Conservation (phyloP, 2,888 invertebrate species). For the Venustoraphidia nigricollis region DNA sequence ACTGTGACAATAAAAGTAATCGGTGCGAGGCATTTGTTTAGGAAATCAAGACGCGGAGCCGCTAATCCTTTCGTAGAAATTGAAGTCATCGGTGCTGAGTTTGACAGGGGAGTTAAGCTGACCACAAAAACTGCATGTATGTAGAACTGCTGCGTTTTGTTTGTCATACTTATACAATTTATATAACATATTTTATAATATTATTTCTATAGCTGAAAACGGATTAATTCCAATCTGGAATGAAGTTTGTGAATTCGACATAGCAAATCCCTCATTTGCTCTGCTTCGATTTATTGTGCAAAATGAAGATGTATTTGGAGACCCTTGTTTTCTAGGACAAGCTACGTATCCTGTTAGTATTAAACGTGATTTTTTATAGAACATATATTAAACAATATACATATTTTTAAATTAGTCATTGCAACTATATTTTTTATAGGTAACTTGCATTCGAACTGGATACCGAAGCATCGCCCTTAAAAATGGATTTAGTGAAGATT, state of each 20-base stretch:
- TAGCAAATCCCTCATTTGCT: slow-evolving; percentile 72
- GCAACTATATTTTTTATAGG: slow-evolving; percentile 24
- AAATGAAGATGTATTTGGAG: slow-evolving; percentile 95
- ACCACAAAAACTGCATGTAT: slow-evolving; percentile 73
- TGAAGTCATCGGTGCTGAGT: slow-evolving; percentile 77
- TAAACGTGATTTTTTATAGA: background rate
- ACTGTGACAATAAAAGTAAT: slow-evolving; percentile 61
- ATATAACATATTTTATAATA: slow-evolving; percentile 7
- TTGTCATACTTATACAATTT: background rate
- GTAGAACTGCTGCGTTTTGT: slow-evolving; percentile 18
- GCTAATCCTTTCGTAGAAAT: slow-evolving; percentile 85
- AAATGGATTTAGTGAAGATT: slow-evolving; percentile 82
- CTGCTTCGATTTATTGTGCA: slow-evolving; percentile 76
- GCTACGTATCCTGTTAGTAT: slow-evolving; percentile 69
- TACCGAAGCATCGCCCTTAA: slow-evolving; percentile 81
- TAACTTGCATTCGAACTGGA: slow-evolving; percentile 63
- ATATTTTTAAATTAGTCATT: background rate
- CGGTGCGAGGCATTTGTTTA: slow-evolving; percentile 73
- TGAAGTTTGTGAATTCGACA: slow-evolving; percentile 57
- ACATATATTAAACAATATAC: background rate
- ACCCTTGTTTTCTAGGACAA: slow-evolving; percentile 92
- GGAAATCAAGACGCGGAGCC: slow-evolving; percentile 67
- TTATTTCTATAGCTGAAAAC: slow-evolving; percentile 56
- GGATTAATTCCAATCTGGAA: slow-evolving; percentile 91
- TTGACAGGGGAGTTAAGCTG: slow-evolving; percentile 64